Evolutionary conservation across 2,113 vertebrate species (phyloP).

Genomic region (Tretioscincus oriximinensis): DNA sequence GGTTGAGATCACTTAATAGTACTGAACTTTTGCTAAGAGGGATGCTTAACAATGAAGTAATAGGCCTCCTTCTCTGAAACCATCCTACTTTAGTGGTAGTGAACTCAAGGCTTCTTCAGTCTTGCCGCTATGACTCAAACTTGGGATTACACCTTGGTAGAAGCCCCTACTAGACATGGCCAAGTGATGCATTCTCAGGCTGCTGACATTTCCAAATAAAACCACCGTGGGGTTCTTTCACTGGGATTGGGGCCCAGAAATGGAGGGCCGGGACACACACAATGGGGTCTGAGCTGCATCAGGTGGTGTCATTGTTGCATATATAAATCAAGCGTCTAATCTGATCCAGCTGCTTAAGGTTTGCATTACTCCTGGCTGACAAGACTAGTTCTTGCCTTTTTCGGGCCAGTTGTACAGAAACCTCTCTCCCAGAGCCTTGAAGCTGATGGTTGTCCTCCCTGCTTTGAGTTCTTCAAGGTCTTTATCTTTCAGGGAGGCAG

Average conservation of each 20-base stretch:
- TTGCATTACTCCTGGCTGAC: constrained; percentile 19
- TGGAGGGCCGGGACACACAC: not conserved
- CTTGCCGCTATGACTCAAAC: not conserved
- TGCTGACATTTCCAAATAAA: constrained; percentile 2
- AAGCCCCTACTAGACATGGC: not conserved
- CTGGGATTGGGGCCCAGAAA: constrained; percentile 18
- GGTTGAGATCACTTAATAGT: not conserved
- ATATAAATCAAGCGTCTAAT: not conserved
- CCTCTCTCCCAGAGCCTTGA: not conserved
- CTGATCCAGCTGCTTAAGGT: constrained; percentile 17
- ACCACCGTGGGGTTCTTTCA: constrained; percentile 28
- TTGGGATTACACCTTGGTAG: not conserved
- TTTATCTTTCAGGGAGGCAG: not conserved
- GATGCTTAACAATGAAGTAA: constrained; percentile 4
- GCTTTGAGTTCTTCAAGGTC: not conserved
- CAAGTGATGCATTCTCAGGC: not conserved
- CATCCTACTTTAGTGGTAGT: constrained; percentile 25
- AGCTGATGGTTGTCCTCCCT: not conserved
- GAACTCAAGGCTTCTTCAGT: constrained; percentile 1
- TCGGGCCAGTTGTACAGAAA: not conserved
- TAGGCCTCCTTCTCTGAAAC: constrained; percentile 33
- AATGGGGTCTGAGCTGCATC: not conserved
- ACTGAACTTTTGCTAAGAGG: not conserved
- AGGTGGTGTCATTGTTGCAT: not conserved
- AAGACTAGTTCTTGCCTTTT: not conserved